Evolutionary conservation across 2,888 invertebrate species (phyloP), one percentile per base, ranked within the genome.

Genomic region (Cephus sareptanus): DNA sequence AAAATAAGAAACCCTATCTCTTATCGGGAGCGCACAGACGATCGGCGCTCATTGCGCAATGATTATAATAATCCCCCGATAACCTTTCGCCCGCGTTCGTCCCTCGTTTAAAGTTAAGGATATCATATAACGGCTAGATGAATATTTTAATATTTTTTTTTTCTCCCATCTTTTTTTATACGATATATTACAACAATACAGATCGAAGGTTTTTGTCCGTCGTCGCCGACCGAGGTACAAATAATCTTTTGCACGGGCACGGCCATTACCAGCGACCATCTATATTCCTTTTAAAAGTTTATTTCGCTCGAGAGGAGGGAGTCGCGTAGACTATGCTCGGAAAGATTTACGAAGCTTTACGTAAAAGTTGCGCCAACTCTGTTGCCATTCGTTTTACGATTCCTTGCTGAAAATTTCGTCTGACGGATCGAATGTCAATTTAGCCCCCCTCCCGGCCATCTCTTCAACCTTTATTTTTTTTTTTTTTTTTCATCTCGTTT

Each of bases 81-180:
- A 56, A 56, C 23, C 2, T 23, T 40, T 15, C 15, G 40, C 0
- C 40, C 15, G 1, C 4, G 0, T 40, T 15, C 23, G 23, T 56
- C 23, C 56, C 23, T 23, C 9, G 56, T 9, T 56, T 56, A 56
- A 56, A 56, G 56, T 23, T 56, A 23, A 23, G 56, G 23, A 74
- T 78, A 79, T 78, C 76, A 77, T 79, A 77, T 77, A 69, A 78
- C 78, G 78, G 78, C 79, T 78, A 79, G 79, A 79, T 77, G 79
- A 79, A 81, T 81, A 81, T 81, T 76, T 71, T 81, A 78, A 81
- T 79, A 78, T 77, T 77, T 77, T 77, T 30, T 69, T 68, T 35
- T 70, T 70, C 33, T 15, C 68, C 34, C 11, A 40, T 30, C 31
- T 23, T 31, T 12, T 31, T 69, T 70, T 74, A 69, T 11, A 56